Evolutionary conservation across 2,113 vertebrate species (phyloP), one percentile per base, ranked within the genome.

Genomic region (Athene noctua): DNA sequence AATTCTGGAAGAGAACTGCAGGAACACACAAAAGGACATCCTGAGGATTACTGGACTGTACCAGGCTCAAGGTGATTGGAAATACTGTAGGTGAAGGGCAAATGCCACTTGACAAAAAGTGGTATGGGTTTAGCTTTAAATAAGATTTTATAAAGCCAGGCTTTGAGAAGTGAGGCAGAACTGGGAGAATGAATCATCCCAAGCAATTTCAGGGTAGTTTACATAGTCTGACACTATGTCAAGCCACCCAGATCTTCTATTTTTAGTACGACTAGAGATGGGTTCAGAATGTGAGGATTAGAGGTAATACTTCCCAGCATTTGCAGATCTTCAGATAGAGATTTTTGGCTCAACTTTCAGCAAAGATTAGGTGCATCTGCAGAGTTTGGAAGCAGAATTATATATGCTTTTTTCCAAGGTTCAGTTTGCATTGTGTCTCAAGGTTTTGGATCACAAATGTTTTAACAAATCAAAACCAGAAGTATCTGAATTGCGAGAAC

Each of bases 141-240:
- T 72, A 93, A 88, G 44, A 52, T 78, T 85, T 92, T 49, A 87
- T 84, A 94, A 92, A 94, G 63, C 80, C n/a, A 57, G 36, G 40
- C 23, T 91, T 65, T 75, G 44, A 54, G 57, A 79, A 78, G 23
- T 10, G 27, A 92, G 72, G 85, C 61, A 59, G 47, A 57, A 81
- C 61, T 79, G 68, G 42, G 57, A 86, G 47, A 94, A 91, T 84
- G 57, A 96, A 94, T 96, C 68, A 93, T 86, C 57, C 34, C 61
- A 78, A 94, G 49, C 36, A 84, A 87, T 88, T 96, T 92, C 65
- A 88, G 49, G 29, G 40, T 49, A 79, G 88, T 94, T 96, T 94
- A 92, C 80, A 79, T 49, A 92, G 92, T 81, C 77, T 86, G 86
- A 85, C 92, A 81, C 61, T 92, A 65, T 63, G 77, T 72, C 80